phyloP scores from a whole-genome alignment of 2,888 invertebrate species.

The Scaptomyza polygonia region DNA sequence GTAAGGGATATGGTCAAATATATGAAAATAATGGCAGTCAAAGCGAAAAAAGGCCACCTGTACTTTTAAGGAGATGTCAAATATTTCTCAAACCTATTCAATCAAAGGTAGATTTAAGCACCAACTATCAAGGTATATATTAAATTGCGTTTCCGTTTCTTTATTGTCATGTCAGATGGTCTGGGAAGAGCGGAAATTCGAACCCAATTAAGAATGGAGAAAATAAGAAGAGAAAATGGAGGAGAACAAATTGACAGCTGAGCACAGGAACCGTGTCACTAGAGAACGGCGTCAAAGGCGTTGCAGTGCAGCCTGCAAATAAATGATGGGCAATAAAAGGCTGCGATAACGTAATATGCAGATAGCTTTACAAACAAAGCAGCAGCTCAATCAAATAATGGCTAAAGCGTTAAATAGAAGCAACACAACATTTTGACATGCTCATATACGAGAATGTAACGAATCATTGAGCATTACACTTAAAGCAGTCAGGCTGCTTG shows the following conservation, averaged over 20 bases:
- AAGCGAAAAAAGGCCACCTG: too few relatives aligned
- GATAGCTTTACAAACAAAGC: slow-evolving; percentile 35
- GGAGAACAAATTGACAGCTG: slow-evolving; percentile 64
- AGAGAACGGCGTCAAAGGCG: slow-evolving; percentile 8
- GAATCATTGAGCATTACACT: slow-evolving; percentile 46
- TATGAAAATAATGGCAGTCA: too few relatives aligned
- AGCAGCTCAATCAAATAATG: slow-evolving; percentile 62
- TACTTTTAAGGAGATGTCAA: not conserved
- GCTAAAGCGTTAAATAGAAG: slow-evolving; percentile 27
- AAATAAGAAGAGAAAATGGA: slow-evolving; percentile 50
- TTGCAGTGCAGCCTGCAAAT: slow-evolving; percentile 15
- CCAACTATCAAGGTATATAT: not conserved
- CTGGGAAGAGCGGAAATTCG: slow-evolving; percentile 57
- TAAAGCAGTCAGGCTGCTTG: slow-evolving; percentile 19
- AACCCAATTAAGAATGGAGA: slow-evolving; percentile 72
- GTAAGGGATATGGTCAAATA: slow-evolving; percentile 12
- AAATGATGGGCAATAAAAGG: slow-evolving; percentile 17
- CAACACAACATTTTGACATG: slow-evolving; percentile 33
- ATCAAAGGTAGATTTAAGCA: not conserved
- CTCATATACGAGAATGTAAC: slow-evolving; percentile 32
- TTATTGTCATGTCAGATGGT: slow-evolving; percentile 27
- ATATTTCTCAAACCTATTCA: slow-evolving; percentile 19
- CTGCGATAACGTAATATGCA: slow-evolving; percentile 19
- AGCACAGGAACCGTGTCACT: slow-evolving; percentile 31
- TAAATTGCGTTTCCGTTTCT: not conserved